Conservation (phyloP, 1,140 invertebrate species). For the Rhyzopertha dominica region DNA sequence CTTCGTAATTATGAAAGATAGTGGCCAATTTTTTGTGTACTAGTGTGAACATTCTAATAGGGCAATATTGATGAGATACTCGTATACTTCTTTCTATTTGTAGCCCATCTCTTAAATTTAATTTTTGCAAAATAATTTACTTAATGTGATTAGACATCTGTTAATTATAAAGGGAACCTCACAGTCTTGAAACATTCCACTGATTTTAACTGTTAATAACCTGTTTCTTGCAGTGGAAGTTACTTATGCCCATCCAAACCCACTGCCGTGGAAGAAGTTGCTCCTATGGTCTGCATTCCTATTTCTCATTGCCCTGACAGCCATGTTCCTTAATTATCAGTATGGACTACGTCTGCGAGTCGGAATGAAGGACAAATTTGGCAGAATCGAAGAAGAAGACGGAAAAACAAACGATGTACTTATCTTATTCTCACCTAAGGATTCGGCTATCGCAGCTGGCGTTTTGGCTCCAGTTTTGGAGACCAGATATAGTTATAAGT, state of each 20-base stretch:
- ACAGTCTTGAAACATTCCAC: too few relatives aligned
- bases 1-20: too few relatives aligned
- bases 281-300: conserved; percentile 22
- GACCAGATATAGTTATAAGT: conserved; percentile 35
- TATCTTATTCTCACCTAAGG: conserved; percentile 36
- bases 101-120: too few relatives aligned
- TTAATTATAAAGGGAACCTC: too few relatives aligned
- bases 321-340: conserved; percentile 29
- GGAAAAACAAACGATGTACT: conserved; percentile 40
- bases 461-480: conserved; percentile 40
- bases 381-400: conserved; percentile 34
- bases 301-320: conserved; percentile 22
- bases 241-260: conserved; percentile 36
- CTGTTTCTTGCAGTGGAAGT: conserved; percentile 26
- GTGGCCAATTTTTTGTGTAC: too few relatives aligned
- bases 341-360: conserved; percentile 36
- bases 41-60: too few relatives aligned
- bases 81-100: too few relatives aligned
- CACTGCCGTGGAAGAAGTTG: conserved; percentile 34
- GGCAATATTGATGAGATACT: too few relatives aligned
- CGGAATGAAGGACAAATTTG: conserved; percentile 37
- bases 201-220: too few relatives aligned
- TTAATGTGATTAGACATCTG: too few relatives aligned
- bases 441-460: conserved; percentile 36
- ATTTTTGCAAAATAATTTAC: too few relatives aligned